Percentiles rank a stretch among this genome's conserved stretches.
phyloP scores from a whole-genome alignment of 1,140 invertebrate genomes.

The Ceratina japonica region DNA sequence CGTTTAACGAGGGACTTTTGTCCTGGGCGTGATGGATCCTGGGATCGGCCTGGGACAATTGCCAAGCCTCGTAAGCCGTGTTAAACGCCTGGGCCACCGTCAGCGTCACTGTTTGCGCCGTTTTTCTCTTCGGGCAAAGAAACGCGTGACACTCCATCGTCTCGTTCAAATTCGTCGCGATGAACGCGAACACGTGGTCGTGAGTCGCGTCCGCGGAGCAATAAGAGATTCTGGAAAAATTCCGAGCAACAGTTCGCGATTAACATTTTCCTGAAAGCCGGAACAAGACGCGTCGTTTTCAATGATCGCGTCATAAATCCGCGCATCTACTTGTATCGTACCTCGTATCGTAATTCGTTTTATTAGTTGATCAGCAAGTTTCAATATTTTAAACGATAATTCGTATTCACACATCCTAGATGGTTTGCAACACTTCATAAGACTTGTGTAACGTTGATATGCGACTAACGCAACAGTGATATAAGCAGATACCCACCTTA shows the following conservation, averaged over 20 bases:
- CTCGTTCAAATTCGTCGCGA: constrained; percentile 87
- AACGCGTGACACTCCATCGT: constrained; percentile 93
- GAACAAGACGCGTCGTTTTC: no score
- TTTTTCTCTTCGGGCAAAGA: constrained; percentile 89
- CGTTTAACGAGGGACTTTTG: constrained; percentile 62
- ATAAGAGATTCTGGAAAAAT: constrained; percentile 89
- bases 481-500: no score
- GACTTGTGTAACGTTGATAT: no score
- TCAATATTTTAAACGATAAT: no score
- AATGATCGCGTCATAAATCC: no score
- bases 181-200: constrained; percentile 92
- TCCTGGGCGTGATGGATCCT: constrained; percentile 68
- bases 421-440: no score
- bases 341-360: no score
- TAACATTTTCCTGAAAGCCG: no score
- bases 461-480: no score
- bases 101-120: constrained; percentile 89
- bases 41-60: constrained; percentile 77
- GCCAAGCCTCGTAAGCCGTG: constrained; percentile 88
- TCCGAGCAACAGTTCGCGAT: neutral
- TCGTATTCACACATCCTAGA: no score
- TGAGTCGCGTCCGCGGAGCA: constrained; percentile 92
- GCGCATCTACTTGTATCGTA: no score
- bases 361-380: no score
- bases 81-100: constrained; percentile 92